Evolutionary conservation across 2,797 vertebrate species (phyloP), one percentile per base, ranked within the genome.

Genomic region (Schizopygopsis pylzovi): DNA sequence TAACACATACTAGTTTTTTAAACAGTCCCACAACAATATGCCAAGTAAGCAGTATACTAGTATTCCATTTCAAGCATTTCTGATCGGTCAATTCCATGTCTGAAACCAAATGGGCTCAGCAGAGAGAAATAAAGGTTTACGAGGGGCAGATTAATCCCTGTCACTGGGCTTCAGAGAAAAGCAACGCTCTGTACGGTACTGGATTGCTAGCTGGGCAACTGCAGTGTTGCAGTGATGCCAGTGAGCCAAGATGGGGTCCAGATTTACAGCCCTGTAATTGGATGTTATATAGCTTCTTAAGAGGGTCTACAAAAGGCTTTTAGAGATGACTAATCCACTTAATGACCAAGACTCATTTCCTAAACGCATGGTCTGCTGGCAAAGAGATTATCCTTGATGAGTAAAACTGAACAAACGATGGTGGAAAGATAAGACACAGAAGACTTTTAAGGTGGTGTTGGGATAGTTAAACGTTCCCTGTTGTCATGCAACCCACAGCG

Each of bases 251-350:
- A 83, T 68, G 61, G 22, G 37, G 25, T 78, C 47, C 72, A 73
- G 81, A 87, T 85, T 88, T 88, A 90, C 56, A 65, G 54, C 79
- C 56, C 49, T 89, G 82, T 84, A 88, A 90, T 88, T 65, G 86
- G 89, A 90, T 82, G 90, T 91, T 90, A 89, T 86, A 89, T 87
- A 54, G 85, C 89, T 90, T 93, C 85, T 89, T 92, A 92, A 90
- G 91, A 92, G 67, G 81, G 82, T 71, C 80, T 81, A 80, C 79
- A 72, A 87, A 84, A 85, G 72, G 65, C 33, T 54, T 88, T 87
- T 61, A 76, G 79, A 91, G 91, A 92, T 90, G 89, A 90, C 88
- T 86, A 81, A 88, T 87, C 89, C 75, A 47, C 91, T 90, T 90
- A 91, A 93, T 93, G 90, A 88, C 67, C 25, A 83, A 90, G 56